Conservation (phyloP, 2,797 vertebrate species). For the Myotis vivesi region DNA sequence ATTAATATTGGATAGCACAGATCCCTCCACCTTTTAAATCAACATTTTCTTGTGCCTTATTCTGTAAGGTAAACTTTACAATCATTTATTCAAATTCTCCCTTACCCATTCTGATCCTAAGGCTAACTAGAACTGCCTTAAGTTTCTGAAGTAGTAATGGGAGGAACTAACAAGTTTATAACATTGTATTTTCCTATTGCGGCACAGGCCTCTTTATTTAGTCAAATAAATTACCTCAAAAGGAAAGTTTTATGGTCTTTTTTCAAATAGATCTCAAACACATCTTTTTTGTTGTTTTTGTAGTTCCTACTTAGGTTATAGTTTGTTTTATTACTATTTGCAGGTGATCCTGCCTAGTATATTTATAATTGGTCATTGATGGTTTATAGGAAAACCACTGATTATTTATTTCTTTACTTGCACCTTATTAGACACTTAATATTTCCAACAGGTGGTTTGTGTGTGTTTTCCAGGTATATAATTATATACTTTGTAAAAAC, state of each 20-base stretch:
- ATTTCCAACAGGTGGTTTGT: background rate
- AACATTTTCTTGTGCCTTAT: slow-evolving; percentile 35
- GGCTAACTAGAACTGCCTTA: background rate
- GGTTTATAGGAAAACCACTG: background rate
- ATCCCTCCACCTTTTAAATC: background rate
- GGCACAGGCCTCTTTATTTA: background rate
- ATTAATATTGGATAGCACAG: background rate
- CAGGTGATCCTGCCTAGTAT: background rate
- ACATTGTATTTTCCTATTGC: background rate
- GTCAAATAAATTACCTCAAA: background rate
- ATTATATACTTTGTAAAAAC: background rate
- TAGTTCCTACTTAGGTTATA: background rate
- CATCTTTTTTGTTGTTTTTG: background rate
- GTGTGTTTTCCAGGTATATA: background rate
- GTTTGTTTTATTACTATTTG: background rate
- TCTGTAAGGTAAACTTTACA: slow-evolving; percentile 33
- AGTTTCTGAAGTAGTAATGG: background rate
- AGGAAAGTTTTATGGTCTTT: background rate
- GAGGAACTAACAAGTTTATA: background rate
- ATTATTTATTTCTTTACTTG: slow-evolving; percentile 18
- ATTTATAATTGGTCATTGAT: background rate
- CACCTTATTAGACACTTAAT: background rate
- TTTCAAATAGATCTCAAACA: slow-evolving; percentile 24
- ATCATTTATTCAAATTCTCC: background rate
- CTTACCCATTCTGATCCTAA: background rate